Conservation (phyloP, 1,140 invertebrate species). For the Stratiolaelaps scimitus region DNA sequence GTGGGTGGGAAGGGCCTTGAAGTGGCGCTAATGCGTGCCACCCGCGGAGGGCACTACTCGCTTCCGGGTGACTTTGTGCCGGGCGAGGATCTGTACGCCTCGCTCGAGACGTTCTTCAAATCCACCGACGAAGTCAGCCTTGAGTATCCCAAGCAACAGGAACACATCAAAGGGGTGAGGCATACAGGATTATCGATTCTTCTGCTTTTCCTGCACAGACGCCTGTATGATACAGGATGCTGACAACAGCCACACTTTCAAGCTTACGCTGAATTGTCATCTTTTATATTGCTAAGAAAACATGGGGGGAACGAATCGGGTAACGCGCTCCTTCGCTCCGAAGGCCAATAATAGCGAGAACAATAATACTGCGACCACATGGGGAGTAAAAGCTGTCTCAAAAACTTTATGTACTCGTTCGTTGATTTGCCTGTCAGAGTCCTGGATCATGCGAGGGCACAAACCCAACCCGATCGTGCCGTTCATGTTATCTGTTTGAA, state of each 20-base stretch:
- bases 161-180: constrained; percentile 11
- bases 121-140: constrained; percentile 4
- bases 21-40: constrained; percentile 29
- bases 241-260: background rate
- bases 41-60: constrained; percentile 14
- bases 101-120: constrained; percentile 8
- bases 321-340: no score
- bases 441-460: no score
- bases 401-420: no score
- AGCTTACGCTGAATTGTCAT: no score
- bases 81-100: constrained; percentile 16
- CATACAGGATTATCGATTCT: no score
- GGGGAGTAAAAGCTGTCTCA: no score
- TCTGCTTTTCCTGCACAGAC: constrained; percentile 1
- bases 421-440: no score
- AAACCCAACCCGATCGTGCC: background rate
- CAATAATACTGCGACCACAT: no score
- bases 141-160: constrained; percentile 7
- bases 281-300: no score
- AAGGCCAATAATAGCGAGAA: no score
- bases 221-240: no score
- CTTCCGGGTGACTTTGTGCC: constrained; percentile 22
- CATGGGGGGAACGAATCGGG: no score
- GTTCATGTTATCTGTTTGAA: constrained; percentile 15
- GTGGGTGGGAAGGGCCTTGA: constrained; percentile 29